Evolutionary conservation across 2,888 invertebrate species (phyloP), one percentile per base, ranked within the genome.

Genomic region (Hemaris fuciformis): DNA sequence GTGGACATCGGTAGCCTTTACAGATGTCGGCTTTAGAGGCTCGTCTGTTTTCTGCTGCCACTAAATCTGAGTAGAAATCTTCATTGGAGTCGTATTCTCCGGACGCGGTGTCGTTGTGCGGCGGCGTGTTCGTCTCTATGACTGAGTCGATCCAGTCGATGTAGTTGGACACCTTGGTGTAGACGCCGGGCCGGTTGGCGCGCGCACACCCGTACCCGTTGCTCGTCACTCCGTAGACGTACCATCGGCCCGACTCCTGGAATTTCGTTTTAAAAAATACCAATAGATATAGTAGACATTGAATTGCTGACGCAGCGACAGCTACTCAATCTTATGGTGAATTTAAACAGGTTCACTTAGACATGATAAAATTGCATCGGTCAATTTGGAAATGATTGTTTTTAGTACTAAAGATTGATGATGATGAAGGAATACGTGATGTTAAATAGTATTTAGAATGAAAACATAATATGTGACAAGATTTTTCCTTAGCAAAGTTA

Each of bases 171-270:
- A 96, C 96, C 84, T 96, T 96, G 0, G 96, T 96, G 87, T 97
- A 97, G 48, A 96, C 96, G 41, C 96, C 96, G 15, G 96, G 97
- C 6, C 96, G 90, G 77, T 95, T 95, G 0, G 96, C 96, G 67
- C 96, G 90, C 0, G 96, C 96, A 82, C 96, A 96, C 0, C 96
- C 96, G 79, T 96, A 96, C 0, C 96, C 96, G 77, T 96, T 96
- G 70, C 96, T 96, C 0, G 96, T 96, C 10, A 97, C 95, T 8
- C 96, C 96, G 79, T 89, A 88, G 63, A 93, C 87, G 74, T 89
- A 92, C 92, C 93, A 93, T 67, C 87, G 84, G 66, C 88, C 92
- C 3, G 88, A 86, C 68, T 93, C 93, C 93, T 93, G 81, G 1
- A 69, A 38, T 38, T 34, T n/a, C n/a, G n/a, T n/a, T 4, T 10